Conservation (phyloP, 2,888 invertebrate genomes). For the Drosophila diplacantha region DNA sequence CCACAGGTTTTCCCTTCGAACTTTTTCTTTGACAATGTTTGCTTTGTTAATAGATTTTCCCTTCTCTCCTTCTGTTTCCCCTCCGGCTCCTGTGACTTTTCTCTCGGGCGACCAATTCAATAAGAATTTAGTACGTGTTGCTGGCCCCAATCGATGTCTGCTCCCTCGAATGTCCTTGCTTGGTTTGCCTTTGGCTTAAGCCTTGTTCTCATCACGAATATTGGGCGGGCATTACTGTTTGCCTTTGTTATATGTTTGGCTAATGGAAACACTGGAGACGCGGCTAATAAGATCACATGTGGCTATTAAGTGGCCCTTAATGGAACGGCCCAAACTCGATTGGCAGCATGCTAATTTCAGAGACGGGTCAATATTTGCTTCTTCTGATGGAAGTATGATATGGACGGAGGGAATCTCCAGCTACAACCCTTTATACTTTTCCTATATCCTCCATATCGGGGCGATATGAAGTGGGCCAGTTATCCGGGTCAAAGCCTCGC, state of each 20-base stretch:
- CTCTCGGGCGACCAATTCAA: constrained; percentile 49
- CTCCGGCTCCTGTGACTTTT: constrained; percentile 10
- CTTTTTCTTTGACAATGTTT: constrained; percentile 39
- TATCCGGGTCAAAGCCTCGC: constrained; percentile 24
- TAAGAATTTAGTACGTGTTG: constrained; percentile 57
- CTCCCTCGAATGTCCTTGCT: background rate
- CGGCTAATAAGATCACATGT: constrained; percentile 37
- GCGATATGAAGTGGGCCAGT: constrained; percentile 8
- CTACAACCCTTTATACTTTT: background rate
- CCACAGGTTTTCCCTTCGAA: constrained; percentile 34
- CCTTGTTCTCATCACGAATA: constrained; percentile 15
- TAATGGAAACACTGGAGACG: constrained; percentile 13
- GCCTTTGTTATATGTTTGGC: constrained; percentile 20
- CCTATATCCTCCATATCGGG: constrained; percentile 5
- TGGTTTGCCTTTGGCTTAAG: constrained; percentile 12
- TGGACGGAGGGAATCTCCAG: background rate
- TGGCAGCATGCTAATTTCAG: constrained; percentile 21
- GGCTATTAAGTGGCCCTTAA: constrained; percentile 23
- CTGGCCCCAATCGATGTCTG: constrained; percentile 50
- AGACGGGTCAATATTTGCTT: constrained; percentile 14
- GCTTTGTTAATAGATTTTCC: constrained; percentile 55
- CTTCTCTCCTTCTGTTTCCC: constrained; percentile 2
- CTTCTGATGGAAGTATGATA: background rate
- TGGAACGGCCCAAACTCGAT: constrained; percentile 16
- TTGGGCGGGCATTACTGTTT: constrained; percentile 14